Evolutionary conservation across 2,888 invertebrate species (phyloP), one percentile per base, ranked within the genome.

Genomic region (Eustalomyia histrio): DNA sequence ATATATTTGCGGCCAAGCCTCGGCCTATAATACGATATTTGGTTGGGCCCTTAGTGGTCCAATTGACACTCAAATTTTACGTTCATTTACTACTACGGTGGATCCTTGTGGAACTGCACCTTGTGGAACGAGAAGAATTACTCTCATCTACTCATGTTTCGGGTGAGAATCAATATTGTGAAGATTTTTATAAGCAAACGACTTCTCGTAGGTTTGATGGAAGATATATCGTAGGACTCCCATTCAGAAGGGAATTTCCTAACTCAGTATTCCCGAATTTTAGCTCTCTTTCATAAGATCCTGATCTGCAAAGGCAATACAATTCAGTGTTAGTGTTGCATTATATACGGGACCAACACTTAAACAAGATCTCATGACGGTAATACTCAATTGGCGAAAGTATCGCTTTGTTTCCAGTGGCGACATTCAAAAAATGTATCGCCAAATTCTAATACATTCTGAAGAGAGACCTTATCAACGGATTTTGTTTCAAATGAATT

Each of bases 371-470:
- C 16, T 82, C 0, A 80, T 58, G 5, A 33, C 47, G 9, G 10
- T 81, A 0, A 47, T 81, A 3, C 43, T 81, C 4, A 63, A 64
- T 9, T 83, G 69, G 67, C 21, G 78, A 9, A 35, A 75, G 0
- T 82, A 72, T 24, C 35, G 55, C 16, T 83, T 68, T 39, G 82
- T 78, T 0, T 80, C 82, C 53, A 83, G 81, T 24, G 82, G 79
- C 4, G 83, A 85, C 35, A 79, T 84, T 8, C 60, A 80, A 18
- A 83, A 85, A 39, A 82, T 83, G 76, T 82, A 81, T 18, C 76
- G 76, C 12, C 82, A 84, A 50, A 78, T 83, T 8, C 52, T 24
- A 35, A 58, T 80, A 6, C 50, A 78, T 2, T 63, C 68, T 1
- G 12, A 29, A 9, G 75, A 84, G 21, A 71, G 68, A 18, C 47